Percentiles rank a stretch among this genome's conserved stretches.
Conservation (phyloP, 1,140 invertebrate species). For the Lasioglossum baleicum region DNA sequence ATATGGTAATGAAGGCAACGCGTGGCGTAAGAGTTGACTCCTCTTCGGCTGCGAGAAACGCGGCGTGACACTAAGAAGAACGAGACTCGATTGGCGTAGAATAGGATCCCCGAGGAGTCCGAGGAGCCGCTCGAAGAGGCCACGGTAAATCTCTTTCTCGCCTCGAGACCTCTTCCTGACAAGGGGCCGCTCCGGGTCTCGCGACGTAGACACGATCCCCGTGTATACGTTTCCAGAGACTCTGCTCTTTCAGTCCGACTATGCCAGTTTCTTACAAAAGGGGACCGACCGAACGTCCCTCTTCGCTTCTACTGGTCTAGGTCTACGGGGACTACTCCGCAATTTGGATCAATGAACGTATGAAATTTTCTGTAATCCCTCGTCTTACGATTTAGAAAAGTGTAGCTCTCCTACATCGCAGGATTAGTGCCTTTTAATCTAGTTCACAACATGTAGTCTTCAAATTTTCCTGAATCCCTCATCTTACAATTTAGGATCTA, state of each 20-base stretch:
- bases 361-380: too few relatives aligned
- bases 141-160: conserved; percentile 78
- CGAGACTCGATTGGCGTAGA: conserved; percentile 76
- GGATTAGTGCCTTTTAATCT: too few relatives aligned
- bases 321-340: neutral
- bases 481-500: too few relatives aligned
- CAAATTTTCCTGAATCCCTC: too few relatives aligned
- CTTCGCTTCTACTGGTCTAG: neutral
- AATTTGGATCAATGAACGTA: neutral
- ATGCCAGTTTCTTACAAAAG: conserved; percentile 23
- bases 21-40: conserved; percentile 75
- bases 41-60: conserved; percentile 59
- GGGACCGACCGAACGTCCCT: neutral
- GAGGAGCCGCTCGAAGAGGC: conserved; percentile 54
- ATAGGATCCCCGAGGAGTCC: conserved; percentile 69
- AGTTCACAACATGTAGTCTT: too few relatives aligned
- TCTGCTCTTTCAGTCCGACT: conserved; percentile 10
- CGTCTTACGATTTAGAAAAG: too few relatives aligned
- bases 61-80: conserved; percentile 77
- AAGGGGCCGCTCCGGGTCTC: conserved; percentile 52
- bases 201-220: conserved; percentile 52
- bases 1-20: conserved; percentile 80
- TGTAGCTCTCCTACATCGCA: too few relatives aligned
- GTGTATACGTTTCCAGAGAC: conserved; percentile 46
- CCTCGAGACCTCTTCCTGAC: conserved; percentile 71